Conservation (phyloP, 2,113 vertebrate species). For the Riparia riparia region DNA sequence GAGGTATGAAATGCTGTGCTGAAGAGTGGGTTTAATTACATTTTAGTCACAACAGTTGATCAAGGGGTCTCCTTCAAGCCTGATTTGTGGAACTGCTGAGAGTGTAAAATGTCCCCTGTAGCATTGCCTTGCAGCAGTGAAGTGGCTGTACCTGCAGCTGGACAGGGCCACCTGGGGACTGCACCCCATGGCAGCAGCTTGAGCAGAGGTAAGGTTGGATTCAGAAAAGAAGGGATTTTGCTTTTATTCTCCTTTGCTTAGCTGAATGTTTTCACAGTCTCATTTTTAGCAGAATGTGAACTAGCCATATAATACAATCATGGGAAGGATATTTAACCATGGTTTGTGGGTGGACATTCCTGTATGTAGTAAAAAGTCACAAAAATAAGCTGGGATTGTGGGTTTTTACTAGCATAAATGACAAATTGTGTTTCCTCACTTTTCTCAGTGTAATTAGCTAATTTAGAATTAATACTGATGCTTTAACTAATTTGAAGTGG, state of each 20-base stretch:
- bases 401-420: background rate
- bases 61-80: background rate
- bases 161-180: background rate
- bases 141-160: background rate
- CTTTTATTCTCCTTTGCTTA: background rate
- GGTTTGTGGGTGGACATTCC: background rate
- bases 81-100: background rate
- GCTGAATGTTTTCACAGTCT: background rate
- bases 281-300: background rate
- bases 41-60: background rate
- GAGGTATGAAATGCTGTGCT: background rate
- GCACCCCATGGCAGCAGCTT: background rate
- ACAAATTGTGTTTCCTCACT: background rate
- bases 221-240: background rate
- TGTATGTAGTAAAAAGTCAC: background rate
- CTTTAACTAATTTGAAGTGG: conserved; percentile 52
- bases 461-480: conserved; percentile 13
- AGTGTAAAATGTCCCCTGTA: background rate
- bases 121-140: background rate
- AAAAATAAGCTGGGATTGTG: background rate
- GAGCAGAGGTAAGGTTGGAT: background rate
- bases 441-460: background rate
- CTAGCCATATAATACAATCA: background rate
- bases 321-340: background rate
- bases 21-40: background rate